Base-by-base conservation (phyloP, 2,113 vertebrate genomes). In the Mustela lutreola region DNA sequence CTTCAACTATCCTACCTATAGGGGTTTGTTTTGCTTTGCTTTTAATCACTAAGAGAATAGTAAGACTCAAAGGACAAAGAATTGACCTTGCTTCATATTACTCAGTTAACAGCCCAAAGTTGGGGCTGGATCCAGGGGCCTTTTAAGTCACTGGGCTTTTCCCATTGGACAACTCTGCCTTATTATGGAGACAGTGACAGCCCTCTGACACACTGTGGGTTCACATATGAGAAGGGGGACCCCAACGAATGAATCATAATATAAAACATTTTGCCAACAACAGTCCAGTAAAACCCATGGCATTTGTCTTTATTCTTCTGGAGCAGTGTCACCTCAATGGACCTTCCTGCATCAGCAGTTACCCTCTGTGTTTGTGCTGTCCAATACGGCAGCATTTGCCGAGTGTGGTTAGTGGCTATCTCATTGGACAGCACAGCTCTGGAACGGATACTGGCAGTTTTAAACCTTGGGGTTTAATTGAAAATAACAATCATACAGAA, bases 381-480 rank as follows among this genome's bases (percentile, higher is more conserved):
- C 60, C 63, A 48, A 3, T 0, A 16, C 5, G 33, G 24, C 9
- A 36, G 12, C 11, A 9, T 4, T 2, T 1, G 0, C 39, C 50
- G 0, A 31, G 33, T 11, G 4, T 31, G 31, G 11, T 3, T 1
- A 7, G 50, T 2, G 45, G 82, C 14, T 12, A 19, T 78, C 36
- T 16, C 10, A 3, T 2, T 12, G n/a, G 24, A 90, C 8, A 36
- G 21, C 5, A 31, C 2, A 58, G 42, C 50, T 91, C 65, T 28
- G 12, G 45, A 56, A 56, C 22, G 19, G 26, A 24, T 12, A 11
- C 42, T 1, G 26, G 16, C 31, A 5, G 19, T 33, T 48, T 60
- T 48, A 31, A 15, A 22, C 63, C 45, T 7, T 18, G 56, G 33
- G 15, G 11, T 16, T 78, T n/a, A 5, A 1, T 7, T 0, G 1